Percentiles rank a stretch among this genome's conserved stretches.
Evolutionary conservation across 92 coral and sea anemone genomes (phyloP).

Genomic region (Umimayanthus chanpuru): DNA sequence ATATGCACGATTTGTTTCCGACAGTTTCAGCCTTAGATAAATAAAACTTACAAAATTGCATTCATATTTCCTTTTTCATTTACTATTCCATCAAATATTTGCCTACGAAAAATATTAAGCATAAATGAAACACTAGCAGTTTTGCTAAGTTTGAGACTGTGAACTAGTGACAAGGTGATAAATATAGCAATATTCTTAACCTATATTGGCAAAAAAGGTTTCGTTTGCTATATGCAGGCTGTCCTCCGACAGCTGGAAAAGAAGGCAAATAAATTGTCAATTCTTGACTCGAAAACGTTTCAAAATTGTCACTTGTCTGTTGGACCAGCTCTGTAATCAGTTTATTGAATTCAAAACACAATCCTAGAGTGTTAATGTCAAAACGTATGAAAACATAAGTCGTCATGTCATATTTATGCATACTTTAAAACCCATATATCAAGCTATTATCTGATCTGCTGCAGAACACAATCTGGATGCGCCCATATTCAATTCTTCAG

Average conservation of each 20-base stretch:
- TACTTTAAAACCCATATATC: neutral
- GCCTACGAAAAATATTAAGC: neutral
- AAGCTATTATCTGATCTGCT: neutral
- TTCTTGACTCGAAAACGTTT: neutral
- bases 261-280: conserved; percentile 13
- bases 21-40: neutral
- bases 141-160: neutral
- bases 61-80: no score
- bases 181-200: neutral
- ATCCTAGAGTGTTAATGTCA: neutral
- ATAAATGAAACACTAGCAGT: neutral
- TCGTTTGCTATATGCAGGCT: neutral
- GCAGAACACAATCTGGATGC: neutral
- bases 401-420: neutral
- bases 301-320: neutral
- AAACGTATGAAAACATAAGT: neutral
- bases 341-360: conserved; percentile 30
- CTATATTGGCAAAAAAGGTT: neutral
- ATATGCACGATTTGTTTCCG: neutral
- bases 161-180: neutral
- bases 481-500: neutral
- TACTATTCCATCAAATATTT: no score
- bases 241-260: neutral
- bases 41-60: neutral
- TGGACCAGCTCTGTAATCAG: neutral